Conservation (phyloP, 2,113 vertebrate genomes). For the Empidonax traillii region DNA sequence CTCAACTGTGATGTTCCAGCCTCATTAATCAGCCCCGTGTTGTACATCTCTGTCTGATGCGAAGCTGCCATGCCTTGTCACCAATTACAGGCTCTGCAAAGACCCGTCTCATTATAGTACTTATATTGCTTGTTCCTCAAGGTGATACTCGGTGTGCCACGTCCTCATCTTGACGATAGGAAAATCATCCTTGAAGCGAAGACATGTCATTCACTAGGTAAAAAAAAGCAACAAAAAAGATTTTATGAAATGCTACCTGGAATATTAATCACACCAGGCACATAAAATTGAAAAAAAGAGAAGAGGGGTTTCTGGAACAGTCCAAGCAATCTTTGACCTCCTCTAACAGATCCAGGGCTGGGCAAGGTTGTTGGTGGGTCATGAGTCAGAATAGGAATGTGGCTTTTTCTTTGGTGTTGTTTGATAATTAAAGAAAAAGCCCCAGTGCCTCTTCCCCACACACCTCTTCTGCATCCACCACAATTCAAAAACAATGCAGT, state of each 20-base stretch:
- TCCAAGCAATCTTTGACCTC: not conserved
- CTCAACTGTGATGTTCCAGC: conserved; percentile 55
- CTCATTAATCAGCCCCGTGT: conserved; percentile 77
- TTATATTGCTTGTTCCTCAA: conserved; percentile 70
- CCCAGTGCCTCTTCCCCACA: accelerated
- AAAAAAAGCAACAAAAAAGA: conserved; percentile 38
- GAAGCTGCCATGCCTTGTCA: conserved; percentile 78
- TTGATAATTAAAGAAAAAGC: not conserved
- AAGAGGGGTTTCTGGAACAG: not conserved
- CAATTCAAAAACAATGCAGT: not conserved
- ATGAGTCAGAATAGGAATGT: not conserved
- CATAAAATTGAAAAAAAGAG: not conserved
- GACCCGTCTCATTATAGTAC: conserved; percentile 75
- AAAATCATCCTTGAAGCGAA: conserved; percentile 71
- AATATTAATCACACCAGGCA: conserved; percentile 63
- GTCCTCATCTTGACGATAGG: conserved; percentile 64
- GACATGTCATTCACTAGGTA: conserved; percentile 64
- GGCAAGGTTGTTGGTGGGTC: not conserved
- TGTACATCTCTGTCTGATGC: conserved; percentile 74
- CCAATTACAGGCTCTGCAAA: conserved; percentile 78
- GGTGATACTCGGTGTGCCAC: conserved; percentile 67
- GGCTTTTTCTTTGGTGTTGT: not conserved
- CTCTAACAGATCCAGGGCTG: not conserved
- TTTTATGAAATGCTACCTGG: conserved; percentile 34
- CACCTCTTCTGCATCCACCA: not conserved